Base-by-base conservation (phyloP, 2,888 invertebrate species). In the Nemotelus nigrinus region DNA sequence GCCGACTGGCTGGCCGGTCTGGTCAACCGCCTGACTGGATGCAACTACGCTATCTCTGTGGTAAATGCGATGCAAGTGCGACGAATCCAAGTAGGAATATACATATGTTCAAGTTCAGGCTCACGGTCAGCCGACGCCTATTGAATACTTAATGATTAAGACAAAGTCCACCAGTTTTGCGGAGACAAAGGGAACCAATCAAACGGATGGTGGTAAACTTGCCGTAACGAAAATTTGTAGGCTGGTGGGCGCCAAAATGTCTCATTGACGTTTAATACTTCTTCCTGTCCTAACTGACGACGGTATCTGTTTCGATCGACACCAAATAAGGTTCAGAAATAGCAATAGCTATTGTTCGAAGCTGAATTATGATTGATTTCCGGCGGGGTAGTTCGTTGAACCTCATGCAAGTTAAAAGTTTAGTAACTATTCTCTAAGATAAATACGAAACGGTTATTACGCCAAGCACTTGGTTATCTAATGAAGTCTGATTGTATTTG, bases 201-300 rank as follows among this genome's bases (percentile, higher is more conserved):
- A 58, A n/a, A 6, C 2, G 58, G 25, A 25, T 10, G 25, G 25
- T 58, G 58, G 25, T 53, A 7, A 58, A 25, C 25, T 25, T 25
- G 25, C 25, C 25, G 25, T 58, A 25, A 58, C 4, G 10, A 7
- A n/a, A 4, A n/a, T 58, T 58, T n/a, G 58, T 25, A 4, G 43
- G 43, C 47, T 70, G 43, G 67, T 76, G 55, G 53, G 55, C 76
- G 76, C 65, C 76, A 48, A 72, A 72, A 72, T 47, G 72, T 72
- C 72, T 72, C 64, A 64, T 65, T 64, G 76, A 65, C 76, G 75
- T 64, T 45, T 44, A 57, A 76, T 8, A 53, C 74, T 60, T 76
- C 65, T 76, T 76, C 76, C 76, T 41, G 75, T 75, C 50, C 25
- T 63, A 25, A 70, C 6, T 48, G 48, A 25, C 57, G 39, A 25